A percentile compares a stretch with the other conserved stretches of the same genome.
phyloP scores from a whole-genome alignment of 2,113 vertebrate species.

The Onychorhynchus coronatus region DNA sequence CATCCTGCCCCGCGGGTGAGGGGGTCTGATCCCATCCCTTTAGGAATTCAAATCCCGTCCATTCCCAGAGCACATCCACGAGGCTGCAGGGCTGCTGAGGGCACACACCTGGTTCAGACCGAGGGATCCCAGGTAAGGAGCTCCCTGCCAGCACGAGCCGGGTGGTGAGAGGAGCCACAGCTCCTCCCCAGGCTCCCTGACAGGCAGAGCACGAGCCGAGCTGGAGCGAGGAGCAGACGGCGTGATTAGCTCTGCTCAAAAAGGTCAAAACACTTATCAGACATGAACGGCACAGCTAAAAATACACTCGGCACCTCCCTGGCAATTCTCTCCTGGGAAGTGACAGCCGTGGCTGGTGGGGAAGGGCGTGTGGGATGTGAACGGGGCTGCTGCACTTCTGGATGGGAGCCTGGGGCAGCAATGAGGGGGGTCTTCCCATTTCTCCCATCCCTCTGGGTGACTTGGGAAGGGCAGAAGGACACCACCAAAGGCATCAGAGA shows the following conservation, averaged over 20 bases:
- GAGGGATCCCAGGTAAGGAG: background rate
- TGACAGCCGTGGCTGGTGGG: background rate
- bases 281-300: slow-evolving; percentile 41
- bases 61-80: accelerated
- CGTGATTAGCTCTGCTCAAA: slow-evolving; percentile 53
- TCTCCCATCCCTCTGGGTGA: background rate
- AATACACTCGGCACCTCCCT: slow-evolving; percentile 59
- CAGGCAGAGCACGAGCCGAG: slow-evolving; percentile 31
- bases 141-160: accelerated
- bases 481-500: accelerated
- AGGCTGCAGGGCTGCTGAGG: background rate
- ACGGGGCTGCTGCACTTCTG: background rate
- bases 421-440: background rate
- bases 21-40: background rate
- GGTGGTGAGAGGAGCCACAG: background rate
- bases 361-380: background rate
- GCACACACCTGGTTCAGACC: background rate
- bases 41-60: accelerated
- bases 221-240: slow-evolving; percentile 17
- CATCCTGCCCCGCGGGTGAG: accelerated
- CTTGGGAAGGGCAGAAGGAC: background rate
- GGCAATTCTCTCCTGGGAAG: slow-evolving; percentile 36
- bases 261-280: slow-evolving; percentile 68
- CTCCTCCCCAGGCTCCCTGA: background rate
- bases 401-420: background rate